Evolutionary conservation across 1,140 invertebrate genomes (phyloP).

Genomic region (Sycophaga agraensis): DNA sequence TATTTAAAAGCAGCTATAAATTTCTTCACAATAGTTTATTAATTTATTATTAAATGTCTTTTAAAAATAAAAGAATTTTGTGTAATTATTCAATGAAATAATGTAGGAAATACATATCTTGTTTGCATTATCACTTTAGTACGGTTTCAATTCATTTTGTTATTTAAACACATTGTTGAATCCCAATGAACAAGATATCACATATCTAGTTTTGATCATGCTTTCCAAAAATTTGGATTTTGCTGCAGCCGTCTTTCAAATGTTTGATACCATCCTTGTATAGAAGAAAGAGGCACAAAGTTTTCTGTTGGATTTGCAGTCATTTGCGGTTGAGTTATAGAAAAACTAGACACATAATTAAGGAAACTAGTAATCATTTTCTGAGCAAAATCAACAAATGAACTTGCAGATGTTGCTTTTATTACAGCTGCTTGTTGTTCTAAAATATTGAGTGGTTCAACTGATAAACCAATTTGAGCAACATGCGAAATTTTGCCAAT

Average conservation of each 20-base stretch:
- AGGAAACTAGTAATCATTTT: conserved; percentile 94
- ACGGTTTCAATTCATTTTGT: conserved; percentile 7
- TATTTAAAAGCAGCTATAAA: too few relatives aligned
- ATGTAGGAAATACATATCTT: neutral
- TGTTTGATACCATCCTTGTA: conserved; percentile 92
- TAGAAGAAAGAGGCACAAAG: conserved; percentile 81
- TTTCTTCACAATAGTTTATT: neutral
- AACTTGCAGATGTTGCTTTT: conserved; percentile 60
- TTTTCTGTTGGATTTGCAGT: conserved; percentile 76
- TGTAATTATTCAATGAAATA: neutral
- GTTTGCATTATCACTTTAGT: neutral
- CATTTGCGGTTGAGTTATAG: conserved; percentile 77
- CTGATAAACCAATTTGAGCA: conserved; percentile 93
- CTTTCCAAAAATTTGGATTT: conserved; percentile 95
- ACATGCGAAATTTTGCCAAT: conserved; percentile 80
- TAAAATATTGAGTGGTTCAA: conserved; percentile 74
- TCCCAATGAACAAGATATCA: conserved; percentile 16
- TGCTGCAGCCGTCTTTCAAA: conserved; percentile 85
- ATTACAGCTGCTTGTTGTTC: conserved; percentile 61
- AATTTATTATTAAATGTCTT: neutral
- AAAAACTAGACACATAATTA: conserved; percentile 90
- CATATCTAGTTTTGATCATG: conserved; percentile 37
- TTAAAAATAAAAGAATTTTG: conserved; percentile 2
- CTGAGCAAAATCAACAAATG: conserved; percentile 80
- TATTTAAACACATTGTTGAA: conserved; percentile 11